Conservation (phyloP, 1,140 invertebrate species). For the Drosophila lowei region DNA sequence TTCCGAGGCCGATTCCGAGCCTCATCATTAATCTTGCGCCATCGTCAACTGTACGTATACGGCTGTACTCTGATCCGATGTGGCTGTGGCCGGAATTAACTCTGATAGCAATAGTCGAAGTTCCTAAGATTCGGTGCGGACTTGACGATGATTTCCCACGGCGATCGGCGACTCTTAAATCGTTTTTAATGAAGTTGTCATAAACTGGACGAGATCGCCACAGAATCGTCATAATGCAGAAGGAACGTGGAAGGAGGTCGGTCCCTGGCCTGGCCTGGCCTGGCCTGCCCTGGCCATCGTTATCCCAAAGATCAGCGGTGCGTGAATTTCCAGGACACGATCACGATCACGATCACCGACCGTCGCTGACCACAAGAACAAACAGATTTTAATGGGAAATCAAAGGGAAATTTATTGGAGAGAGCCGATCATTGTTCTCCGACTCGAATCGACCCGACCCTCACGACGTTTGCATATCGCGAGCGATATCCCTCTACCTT, state of each 20-base stretch:
- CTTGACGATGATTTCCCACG: constrained; percentile 53
- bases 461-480: constrained; percentile 63
- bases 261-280: neutral
- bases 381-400: constrained; percentile 55
- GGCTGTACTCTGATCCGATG: too few relatives aligned
- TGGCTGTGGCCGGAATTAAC: too few relatives aligned
- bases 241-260: neutral
- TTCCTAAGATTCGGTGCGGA: neutral
- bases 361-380: constrained; percentile 60
- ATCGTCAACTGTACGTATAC: constrained; percentile 25
- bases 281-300: neutral
- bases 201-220: constrained; percentile 36
- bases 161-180: constrained; percentile 46
- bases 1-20: neutral
- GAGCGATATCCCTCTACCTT: neutral
- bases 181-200: constrained; percentile 75
- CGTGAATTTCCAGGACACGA: constrained; percentile 51
- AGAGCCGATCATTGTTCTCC: constrained; percentile 37
- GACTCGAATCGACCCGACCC: constrained; percentile 37
- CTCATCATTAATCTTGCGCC: constrained; percentile 63
- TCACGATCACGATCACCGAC: neutral
- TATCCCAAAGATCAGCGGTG: constrained; percentile 49
- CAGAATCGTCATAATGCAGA: constrained; percentile 22
- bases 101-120: too few relatives aligned
- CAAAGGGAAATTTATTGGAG: constrained; percentile 64